These are phyloP conservation scores for Cyprinodon tularosa DNA, from an alignment of 2,113 vertebrate species.

Conservation along the genomic window DNA sequence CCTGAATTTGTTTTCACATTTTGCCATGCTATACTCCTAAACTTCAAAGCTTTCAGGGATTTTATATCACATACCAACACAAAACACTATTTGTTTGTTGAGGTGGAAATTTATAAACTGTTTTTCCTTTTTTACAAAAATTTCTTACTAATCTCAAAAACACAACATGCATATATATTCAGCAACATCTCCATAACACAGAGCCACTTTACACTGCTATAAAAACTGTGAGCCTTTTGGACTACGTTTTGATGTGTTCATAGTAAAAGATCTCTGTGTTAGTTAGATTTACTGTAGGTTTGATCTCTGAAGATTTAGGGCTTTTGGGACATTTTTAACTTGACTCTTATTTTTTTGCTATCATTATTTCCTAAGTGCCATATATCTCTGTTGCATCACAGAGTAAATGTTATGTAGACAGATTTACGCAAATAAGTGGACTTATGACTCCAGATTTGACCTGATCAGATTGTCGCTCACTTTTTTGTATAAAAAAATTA, in stretches of 20 bases:
- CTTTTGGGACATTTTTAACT: too few species aligned
- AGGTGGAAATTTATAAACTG: neutral
- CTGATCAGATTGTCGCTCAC: slow-evolving; percentile 70
- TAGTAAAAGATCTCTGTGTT: too few species aligned
- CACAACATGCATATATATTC: neutral
- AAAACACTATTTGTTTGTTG: too few species aligned
- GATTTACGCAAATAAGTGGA: slow-evolving; percentile 3
- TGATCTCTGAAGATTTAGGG: too few species aligned
- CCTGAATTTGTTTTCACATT: too few species aligned
- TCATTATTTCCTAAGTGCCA: neutral
- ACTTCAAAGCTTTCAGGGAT: neutral
- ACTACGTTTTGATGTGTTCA: neutral
- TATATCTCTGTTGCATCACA: neutral
- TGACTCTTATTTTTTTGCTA: neutral
- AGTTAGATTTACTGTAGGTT: too few species aligned
- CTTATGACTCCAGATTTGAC: slow-evolving; percentile 60
- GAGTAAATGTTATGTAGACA: neutral
- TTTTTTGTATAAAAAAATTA: slow-evolving; percentile 34
- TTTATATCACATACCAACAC: neutral
- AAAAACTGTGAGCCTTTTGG: too few species aligned
- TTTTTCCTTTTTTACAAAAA: neutral
- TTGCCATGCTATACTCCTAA: neutral
- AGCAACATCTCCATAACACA: neutral
- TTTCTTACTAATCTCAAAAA: neutral
- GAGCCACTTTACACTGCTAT: neutral